Evolutionary conservation across 2,113 vertebrate genomes (phyloP).

Genomic region (Archilochus colubris): DNA sequence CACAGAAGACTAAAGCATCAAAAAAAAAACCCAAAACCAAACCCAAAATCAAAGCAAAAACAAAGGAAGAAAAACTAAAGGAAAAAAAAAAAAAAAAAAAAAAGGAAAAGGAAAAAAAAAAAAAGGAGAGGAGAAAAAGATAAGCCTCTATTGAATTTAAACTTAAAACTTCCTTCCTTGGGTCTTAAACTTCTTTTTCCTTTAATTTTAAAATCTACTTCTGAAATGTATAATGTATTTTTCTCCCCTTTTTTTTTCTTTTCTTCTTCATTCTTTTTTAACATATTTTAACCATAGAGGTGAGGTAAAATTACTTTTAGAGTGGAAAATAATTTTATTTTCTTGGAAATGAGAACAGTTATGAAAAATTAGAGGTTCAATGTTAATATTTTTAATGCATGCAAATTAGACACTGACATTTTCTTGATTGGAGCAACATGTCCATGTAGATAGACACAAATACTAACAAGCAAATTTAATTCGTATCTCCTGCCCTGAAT

Average conservation of each 20-base stretch:
- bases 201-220: conserved; percentile 70
- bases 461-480: neutral
- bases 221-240: conserved; percentile 63
- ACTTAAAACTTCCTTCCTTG: conserved; percentile 43
- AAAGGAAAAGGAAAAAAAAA: neutral
- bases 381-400: neutral
- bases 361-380: neutral
- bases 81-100: neutral
- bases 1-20: conserved; percentile 69
- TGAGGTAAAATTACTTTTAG: neutral
- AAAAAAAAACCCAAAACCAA: conserved; percentile 61
- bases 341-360: neutral
- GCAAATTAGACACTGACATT: neutral
- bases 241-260: rapidly evolving
- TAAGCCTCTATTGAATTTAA: conserved; percentile 57
- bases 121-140: neutral
- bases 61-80: neutral
- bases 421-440: neutral
- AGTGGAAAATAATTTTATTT: neutral
- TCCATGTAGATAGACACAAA: neutral
- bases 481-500: rapidly evolving
- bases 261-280: neutral
- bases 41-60: conserved; percentile 37
- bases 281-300: conserved; percentile 53
- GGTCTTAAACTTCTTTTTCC: conserved; percentile 28